A percentile compares a stretch with the other conserved stretches of the same genome.
phyloP scores from a whole-genome alignment of 2,113 vertebrate genomes.

The Oenanthe oenanthe region DNA sequence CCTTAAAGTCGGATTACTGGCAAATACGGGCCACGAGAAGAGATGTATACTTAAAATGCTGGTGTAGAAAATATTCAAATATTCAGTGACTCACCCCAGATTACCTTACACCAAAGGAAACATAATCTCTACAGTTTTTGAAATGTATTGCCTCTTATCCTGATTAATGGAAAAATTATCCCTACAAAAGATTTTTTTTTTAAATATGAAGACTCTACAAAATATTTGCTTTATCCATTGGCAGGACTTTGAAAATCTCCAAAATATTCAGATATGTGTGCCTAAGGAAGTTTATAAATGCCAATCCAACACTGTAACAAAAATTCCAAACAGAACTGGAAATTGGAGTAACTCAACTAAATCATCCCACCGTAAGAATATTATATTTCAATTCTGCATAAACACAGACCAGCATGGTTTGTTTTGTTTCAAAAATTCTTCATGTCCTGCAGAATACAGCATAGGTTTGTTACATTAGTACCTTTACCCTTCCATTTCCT shows the following conservation, averaged over 20 bases:
- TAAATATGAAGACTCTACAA: conserved; percentile 27
- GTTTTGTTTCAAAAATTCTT: neutral
- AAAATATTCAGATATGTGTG: conserved; percentile 33
- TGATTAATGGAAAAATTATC: neutral
- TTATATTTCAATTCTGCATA: conserved; percentile 33
- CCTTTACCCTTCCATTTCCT: conserved; percentile 2
- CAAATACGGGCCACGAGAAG: neutral
- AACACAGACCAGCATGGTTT: conserved; percentile 55
- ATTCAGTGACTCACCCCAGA: conserved; percentile 1
- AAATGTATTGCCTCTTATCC: neutral
- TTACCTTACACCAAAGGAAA: conserved; percentile 37
- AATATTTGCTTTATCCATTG: conserved; percentile 20
- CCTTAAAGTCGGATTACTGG: neutral
- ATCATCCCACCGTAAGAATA: conserved; percentile 46
- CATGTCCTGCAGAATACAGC: conserved; percentile 18
- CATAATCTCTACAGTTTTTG: neutral
- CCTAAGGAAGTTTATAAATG: conserved; percentile 44
- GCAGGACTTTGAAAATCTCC: neutral
- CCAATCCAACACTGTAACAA: conserved; percentile 60
- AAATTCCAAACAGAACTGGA: conserved; percentile 54
- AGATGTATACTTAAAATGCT: conserved; percentile 32
- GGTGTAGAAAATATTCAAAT: conserved; percentile 18
- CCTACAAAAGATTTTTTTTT: neutral
- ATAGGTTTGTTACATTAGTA: conserved; percentile 14
- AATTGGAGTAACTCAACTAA: conserved; percentile 59